Evolutionary conservation across 2,113 vertebrate genomes (phyloP).

Genomic region (Camelus bactrianus): DNA sequence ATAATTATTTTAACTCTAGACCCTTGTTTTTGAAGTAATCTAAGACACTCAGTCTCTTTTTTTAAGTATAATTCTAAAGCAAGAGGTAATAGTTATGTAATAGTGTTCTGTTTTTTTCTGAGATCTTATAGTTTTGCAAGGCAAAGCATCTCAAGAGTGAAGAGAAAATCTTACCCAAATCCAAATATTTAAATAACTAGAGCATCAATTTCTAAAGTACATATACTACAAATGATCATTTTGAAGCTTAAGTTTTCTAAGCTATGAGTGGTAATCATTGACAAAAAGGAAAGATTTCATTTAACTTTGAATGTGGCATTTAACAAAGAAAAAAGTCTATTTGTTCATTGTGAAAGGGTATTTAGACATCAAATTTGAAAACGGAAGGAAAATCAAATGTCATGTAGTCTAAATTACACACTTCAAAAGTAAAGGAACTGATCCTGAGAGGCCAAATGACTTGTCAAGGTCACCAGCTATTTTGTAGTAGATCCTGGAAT

Average conservation of each 20-base stretch:
- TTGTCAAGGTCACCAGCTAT: background rate
- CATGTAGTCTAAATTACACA: background rate
- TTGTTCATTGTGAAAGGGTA: background rate
- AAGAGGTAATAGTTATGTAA: background rate
- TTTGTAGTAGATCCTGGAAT: background rate
- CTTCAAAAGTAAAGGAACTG: background rate
- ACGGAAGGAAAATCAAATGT: background rate
- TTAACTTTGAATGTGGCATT: background rate
- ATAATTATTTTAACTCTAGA: background rate
- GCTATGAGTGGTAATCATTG: background rate
- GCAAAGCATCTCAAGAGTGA: background rate
- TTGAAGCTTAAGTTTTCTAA: conserved; percentile 8
- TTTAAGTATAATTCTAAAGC: background rate
- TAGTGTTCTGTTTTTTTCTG: background rate
- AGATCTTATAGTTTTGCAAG: background rate
- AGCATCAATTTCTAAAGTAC: background rate
- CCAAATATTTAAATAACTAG: background rate
- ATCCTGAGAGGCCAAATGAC: background rate
- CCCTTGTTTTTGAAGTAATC: background rate
- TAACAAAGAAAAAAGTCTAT: background rate
- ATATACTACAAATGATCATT: background rate
- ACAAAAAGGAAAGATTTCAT: background rate
- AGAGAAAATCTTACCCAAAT: background rate
- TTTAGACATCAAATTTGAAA: background rate
- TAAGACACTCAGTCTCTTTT: background rate